Evolutionary conservation across 1,140 invertebrate genomes (phyloP).

Genomic region (Chlorops oryzae): DNA sequence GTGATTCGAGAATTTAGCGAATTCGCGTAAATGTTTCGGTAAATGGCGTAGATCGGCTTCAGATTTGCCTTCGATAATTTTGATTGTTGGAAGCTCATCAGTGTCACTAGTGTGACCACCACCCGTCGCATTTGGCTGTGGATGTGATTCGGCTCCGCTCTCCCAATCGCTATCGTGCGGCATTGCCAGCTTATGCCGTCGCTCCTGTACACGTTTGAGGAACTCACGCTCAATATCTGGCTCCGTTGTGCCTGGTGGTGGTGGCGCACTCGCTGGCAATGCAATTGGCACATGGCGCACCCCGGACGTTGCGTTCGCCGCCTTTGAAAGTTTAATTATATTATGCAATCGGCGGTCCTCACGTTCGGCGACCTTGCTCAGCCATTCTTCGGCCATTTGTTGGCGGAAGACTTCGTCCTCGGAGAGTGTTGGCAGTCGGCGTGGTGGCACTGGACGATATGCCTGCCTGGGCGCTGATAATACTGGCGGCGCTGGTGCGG

Average conservation of each 20-base stretch:
- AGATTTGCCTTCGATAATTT: slow-evolving; percentile 48
- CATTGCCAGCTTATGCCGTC: slow-evolving; percentile 38
- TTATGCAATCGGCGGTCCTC: slow-evolving; percentile 69
- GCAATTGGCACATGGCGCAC: no score
- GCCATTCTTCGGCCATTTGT: slow-evolving; percentile 77
- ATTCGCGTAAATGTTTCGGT: slow-evolving; percentile 69
- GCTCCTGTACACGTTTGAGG: slow-evolving; percentile 60
- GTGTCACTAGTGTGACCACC: slow-evolving; percentile 56
- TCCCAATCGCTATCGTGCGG: slow-evolving; percentile 46
- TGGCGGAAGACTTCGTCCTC: slow-evolving; percentile 63
- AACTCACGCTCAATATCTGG: slow-evolving; percentile 65
- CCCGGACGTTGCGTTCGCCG: slow-evolving; percentile 30
- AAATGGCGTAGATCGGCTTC: slow-evolving; percentile 57
- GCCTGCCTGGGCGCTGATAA: slow-evolving; percentile 23
- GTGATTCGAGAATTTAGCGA: slow-evolving; percentile 51
- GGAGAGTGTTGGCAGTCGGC: slow-evolving; percentile 47
- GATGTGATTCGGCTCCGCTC: slow-evolving; percentile 45
- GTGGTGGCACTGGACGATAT: slow-evolving; percentile 22
- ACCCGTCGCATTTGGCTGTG: slow-evolving; percentile 31
- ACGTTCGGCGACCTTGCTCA: slow-evolving; percentile 69
- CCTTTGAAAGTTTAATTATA: slow-evolving; percentile 62
- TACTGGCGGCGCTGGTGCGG: slow-evolving; percentile 26
- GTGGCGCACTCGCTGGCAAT: slow-evolving; percentile 16
- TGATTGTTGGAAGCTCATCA: slow-evolving; percentile 52
- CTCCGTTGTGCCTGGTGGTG: slow-evolving; percentile 47